Conservation (phyloP, 2,888 invertebrate genomes). For the Synergus itoensis region DNA sequence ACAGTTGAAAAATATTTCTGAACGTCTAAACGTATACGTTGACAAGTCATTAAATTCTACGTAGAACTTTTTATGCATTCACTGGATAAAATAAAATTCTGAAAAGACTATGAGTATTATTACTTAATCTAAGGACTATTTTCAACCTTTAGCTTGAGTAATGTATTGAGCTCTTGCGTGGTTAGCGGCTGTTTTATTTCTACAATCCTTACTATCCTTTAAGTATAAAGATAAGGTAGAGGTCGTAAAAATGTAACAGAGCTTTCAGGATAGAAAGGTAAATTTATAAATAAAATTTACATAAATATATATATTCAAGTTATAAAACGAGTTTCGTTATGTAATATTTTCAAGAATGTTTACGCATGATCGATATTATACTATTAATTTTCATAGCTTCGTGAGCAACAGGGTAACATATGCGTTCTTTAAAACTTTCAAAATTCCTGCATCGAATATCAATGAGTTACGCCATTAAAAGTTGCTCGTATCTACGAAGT, state of each 20-base stretch:
- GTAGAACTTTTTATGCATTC: not conserved
- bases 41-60: constrained; percentile 72
- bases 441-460: constrained; percentile 30
- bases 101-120: not conserved
- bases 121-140: not conserved
- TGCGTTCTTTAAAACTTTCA: constrained; percentile 30
- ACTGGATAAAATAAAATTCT: not conserved
- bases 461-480: constrained; percentile 18
- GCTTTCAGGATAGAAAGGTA: not conserved
- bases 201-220: not conserved
- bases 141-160: not conserved
- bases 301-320: not conserved
- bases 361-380: not conserved
- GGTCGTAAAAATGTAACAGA: not conserved
- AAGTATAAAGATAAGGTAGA: not conserved
- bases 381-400: constrained; percentile 26
- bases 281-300: not conserved
- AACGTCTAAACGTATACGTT: constrained; percentile 69
- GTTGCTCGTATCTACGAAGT: not conserved
- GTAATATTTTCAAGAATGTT: not conserved
- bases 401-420: constrained; percentile 6
- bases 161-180: not conserved
- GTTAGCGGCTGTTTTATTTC: not conserved
- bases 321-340: not conserved
- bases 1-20: not conserved